A percentile compares a stretch with the other conserved stretches of the same genome.
phyloP scores from a whole-genome alignment of 2,113 vertebrate species.

The Mellivora capensis region DNA sequence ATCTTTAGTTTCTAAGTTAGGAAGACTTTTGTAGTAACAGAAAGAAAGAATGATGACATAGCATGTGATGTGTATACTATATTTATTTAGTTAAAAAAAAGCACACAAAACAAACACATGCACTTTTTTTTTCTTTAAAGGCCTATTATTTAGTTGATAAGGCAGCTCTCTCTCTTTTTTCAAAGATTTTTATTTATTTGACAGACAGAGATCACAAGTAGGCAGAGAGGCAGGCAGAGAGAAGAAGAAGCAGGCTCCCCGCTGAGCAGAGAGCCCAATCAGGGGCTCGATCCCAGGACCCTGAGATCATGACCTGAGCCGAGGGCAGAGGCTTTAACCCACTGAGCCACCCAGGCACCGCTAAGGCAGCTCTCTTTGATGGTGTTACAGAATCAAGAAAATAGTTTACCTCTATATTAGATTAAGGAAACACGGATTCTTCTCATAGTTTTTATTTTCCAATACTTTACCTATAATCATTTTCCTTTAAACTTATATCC shows the following conservation, averaged over 20 bases:
- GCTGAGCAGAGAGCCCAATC: too few relatives aligned
- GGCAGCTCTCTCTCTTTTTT: neutral
- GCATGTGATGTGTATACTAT: neutral
- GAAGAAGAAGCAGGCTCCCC: too few relatives aligned
- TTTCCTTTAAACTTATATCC: neutral
- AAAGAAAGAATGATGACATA: neutral
- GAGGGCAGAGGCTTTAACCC: too few relatives aligned
- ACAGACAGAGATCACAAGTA: too few relatives aligned
- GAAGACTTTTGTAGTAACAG: neutral
- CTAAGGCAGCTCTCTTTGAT: neutral
- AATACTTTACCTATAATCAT: neutral
- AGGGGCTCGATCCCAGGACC: too few relatives aligned
- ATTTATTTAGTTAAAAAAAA: neutral
- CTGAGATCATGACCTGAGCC: too few relatives aligned
- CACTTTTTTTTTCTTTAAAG: neutral
- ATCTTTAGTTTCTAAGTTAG: neutral
- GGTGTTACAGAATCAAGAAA: neutral
- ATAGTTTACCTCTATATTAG: neutral
- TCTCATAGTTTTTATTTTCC: neutral
- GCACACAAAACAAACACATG: neutral
- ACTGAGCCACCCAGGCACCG: too few relatives aligned
- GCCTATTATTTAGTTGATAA: neutral
- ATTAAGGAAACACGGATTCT: neutral
- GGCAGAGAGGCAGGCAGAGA: too few relatives aligned
- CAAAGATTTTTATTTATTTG: too few relatives aligned